Conservation (phyloP, 2,888 invertebrate genomes). For the Caenorhabditis macrosperma region DNA sequence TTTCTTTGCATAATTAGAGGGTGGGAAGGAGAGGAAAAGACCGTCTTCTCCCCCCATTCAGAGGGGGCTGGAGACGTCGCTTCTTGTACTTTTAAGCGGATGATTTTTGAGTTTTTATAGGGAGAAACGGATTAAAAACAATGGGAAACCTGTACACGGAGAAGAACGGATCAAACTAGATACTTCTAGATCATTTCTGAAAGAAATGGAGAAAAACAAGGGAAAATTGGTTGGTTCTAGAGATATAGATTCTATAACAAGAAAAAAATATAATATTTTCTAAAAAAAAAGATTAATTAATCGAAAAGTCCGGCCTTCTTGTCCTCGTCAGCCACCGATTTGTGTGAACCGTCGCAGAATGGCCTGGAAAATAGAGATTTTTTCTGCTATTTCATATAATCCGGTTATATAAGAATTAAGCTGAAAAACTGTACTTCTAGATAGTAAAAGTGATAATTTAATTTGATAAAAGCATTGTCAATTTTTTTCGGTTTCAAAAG, state of each 20-base stretch:
- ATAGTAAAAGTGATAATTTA: background rate
- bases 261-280: constrained; percentile 6
- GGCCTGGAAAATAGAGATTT: constrained; percentile 83
- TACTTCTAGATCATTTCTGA: background rate
- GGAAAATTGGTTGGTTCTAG: no score
- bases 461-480: background rate
- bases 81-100: background rate
- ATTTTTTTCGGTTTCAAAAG: no score
- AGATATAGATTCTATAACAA: background rate
- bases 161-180: constrained; percentile 25
- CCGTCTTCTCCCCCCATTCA: background rate
- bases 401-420: no score
- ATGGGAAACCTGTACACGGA: constrained; percentile 32
- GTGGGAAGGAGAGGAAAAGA: background rate
- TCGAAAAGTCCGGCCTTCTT: constrained; percentile 73
- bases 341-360: constrained; percentile 97
- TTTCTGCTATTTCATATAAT: background rate
- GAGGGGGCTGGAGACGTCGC: no score
- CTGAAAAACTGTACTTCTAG: background rate
- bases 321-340: constrained; percentile 71
- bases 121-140: constrained; percentile 12
- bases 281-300: constrained; percentile 28
- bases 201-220: constrained; percentile 1
- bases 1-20: constrained; percentile 30
- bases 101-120: background rate